Conservation (phyloP, 2,113 vertebrate genomes). For the Sturnus vulgaris region DNA sequence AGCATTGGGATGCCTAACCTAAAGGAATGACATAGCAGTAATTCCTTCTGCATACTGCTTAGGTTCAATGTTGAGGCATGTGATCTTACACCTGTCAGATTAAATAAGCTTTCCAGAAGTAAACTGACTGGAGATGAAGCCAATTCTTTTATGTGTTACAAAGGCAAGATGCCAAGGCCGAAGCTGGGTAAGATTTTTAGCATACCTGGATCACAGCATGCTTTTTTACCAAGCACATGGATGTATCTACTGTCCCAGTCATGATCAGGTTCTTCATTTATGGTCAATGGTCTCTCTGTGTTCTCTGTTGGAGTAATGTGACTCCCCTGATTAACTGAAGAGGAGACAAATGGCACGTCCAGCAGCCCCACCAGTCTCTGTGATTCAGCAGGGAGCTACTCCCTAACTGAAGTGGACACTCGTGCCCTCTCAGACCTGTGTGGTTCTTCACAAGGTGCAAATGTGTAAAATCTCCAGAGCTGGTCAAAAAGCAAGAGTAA, state of each 20-base stretch:
- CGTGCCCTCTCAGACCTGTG: not conserved
- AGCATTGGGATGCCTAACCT: not conserved
- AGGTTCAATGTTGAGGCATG: not conserved
- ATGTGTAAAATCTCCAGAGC: not conserved
- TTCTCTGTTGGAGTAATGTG: not conserved
- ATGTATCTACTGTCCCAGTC: not conserved
- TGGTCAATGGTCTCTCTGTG: not conserved
- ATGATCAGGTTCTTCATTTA: not conserved
- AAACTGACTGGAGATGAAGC: not conserved
- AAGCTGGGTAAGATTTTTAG: not conserved
- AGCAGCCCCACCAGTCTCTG: rapidly evolving
- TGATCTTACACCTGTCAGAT: conserved; percentile 44
- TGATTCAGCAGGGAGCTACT: not conserved
- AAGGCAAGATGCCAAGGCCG: not conserved
- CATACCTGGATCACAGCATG: not conserved
- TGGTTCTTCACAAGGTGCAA: not conserved
- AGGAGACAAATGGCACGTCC: not conserved
- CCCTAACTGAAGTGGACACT: not conserved
- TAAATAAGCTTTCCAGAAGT: conserved; percentile 23
- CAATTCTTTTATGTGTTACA: not conserved
- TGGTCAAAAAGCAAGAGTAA: not conserved
- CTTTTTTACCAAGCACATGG: not conserved
- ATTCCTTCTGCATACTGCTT: not conserved
- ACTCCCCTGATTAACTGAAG: not conserved
- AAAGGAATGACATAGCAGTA: not conserved